Conservation (phyloP, 2,797 vertebrate species). For the Poeciliopsis presidionis region DNA sequence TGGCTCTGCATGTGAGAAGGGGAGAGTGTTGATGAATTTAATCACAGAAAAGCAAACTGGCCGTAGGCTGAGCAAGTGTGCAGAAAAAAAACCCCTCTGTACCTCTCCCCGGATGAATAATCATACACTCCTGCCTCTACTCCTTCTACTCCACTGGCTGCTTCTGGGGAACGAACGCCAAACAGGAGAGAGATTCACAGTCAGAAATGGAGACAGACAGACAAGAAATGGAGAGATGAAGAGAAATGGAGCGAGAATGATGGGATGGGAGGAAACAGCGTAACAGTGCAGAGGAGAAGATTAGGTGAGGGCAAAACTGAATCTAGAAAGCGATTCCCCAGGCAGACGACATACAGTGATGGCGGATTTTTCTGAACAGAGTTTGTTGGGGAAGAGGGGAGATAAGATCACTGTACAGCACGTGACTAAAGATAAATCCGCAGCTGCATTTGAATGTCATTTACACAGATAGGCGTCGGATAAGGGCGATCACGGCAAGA, state of each 20-base stretch:
- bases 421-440: conserved; percentile 58
- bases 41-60: conserved; percentile 63
- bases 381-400: conserved; percentile 30
- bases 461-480: conserved; percentile 30
- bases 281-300: conserved; percentile 49
- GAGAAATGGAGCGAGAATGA: conserved; percentile 68
- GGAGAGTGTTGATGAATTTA: conserved; percentile 62
- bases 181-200: conserved; percentile 31
- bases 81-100: conserved; percentile 14
- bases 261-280: conserved; percentile 59
- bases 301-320: conserved; percentile 62
- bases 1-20: conserved; percentile 28
- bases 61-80: conserved; percentile 52
- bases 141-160: conserved; percentile 41
- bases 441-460: conserved; percentile 31
- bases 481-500: conserved; percentile 22
- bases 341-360: conserved; percentile 32
- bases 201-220: conserved; percentile 39
- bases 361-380: conserved; percentile 54
- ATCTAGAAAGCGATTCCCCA: conserved; percentile 58
- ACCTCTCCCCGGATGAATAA: conserved; percentile 60
- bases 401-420: conserved; percentile 34
- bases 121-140: conserved; percentile 52
- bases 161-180: conserved; percentile 33
- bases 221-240: conserved; percentile 44